phyloP scores from a whole-genome alignment of 2,888 invertebrate genomes.

The Hydroisotoma schaefferi region DNA sequence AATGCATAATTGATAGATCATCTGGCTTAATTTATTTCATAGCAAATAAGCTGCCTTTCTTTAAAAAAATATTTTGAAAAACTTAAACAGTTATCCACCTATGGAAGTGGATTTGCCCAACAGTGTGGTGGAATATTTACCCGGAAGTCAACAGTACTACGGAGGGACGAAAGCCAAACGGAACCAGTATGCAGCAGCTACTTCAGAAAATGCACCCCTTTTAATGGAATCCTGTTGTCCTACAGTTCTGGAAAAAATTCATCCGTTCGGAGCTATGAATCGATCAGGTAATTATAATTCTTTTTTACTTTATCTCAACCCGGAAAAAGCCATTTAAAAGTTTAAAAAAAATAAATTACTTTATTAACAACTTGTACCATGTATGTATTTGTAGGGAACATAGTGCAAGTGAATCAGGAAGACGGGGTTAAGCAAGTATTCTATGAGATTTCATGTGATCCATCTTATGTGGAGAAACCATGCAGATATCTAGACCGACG shows the following conservation, averaged over 20 bases:
- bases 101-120: conserved; percentile 8
- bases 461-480: conserved; percentile 66
- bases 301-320: too few relatives aligned
- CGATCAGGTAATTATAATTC: conserved; percentile 58
- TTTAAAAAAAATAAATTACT: not conserved
- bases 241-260: conserved; percentile 69
- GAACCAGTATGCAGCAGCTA: conserved; percentile 19
- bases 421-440: conserved; percentile 56
- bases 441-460: conserved; percentile 74
- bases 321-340: too few relatives aligned
- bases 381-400: conserved; percentile 37
- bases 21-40: too few relatives aligned
- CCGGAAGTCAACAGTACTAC: not conserved
- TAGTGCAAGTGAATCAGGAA: conserved; percentile 50
- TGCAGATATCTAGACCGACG: conserved; percentile 72
- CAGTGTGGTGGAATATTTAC: not conserved
- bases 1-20: too few relatives aligned
- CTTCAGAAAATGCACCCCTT: too few relatives aligned
- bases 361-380: conserved; percentile 9
- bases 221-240: conserved; percentile 80
- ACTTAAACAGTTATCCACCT: too few relatives aligned
- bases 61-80: too few relatives aligned
- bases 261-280: conserved; percentile 72
- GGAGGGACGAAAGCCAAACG: not conserved
- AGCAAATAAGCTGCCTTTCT: too few relatives aligned